These are phyloP conservation scores for Henricia sp. DNA, from an alignment of 53 echinoderm and acorn worm species.

Conservation along the genomic window DNA sequence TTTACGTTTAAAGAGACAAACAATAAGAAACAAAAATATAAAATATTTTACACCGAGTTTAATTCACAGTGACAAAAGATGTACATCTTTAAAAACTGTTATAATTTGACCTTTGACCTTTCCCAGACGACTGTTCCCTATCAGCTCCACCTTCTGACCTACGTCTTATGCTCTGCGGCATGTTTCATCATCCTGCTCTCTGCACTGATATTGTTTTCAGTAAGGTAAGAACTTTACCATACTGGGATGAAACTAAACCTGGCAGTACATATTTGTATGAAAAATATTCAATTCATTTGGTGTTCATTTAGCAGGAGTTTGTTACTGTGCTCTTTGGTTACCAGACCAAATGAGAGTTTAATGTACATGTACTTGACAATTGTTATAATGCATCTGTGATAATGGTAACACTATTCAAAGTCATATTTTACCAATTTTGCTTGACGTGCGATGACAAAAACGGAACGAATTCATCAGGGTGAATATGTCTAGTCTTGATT, in stretches of 20 bases:
- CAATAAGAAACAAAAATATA: neutral
- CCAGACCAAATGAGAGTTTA: too few species aligned
- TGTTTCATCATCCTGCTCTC: slow-evolving; percentile 48
- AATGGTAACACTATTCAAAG: too few species aligned
- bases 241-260: neutral
- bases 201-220: slow-evolving; percentile 47
- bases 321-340: too few species aligned
- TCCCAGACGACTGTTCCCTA: slow-evolving; percentile 5
- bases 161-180: slow-evolving; percentile 44
- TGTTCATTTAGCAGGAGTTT: too few species aligned
- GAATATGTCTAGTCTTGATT: neutral
- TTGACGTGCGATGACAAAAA: neutral
- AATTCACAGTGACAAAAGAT: too few species aligned
- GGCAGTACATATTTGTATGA: neutral
- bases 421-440: too few species aligned
- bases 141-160: slow-evolving; percentile 48
- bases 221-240: slow-evolving; percentile 20
- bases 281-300: too few species aligned
- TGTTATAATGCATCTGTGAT: too few species aligned
- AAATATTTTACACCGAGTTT: neutral
- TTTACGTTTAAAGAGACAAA: neutral
- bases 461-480: neutral
- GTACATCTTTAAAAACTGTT: too few species aligned
- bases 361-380: too few species aligned
- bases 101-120: neutral